A percentile compares a stretch with the other conserved stretches of the same genome.
Conservation (phyloP, 2,113 vertebrate genomes). For the Anoura caudifer region DNA sequence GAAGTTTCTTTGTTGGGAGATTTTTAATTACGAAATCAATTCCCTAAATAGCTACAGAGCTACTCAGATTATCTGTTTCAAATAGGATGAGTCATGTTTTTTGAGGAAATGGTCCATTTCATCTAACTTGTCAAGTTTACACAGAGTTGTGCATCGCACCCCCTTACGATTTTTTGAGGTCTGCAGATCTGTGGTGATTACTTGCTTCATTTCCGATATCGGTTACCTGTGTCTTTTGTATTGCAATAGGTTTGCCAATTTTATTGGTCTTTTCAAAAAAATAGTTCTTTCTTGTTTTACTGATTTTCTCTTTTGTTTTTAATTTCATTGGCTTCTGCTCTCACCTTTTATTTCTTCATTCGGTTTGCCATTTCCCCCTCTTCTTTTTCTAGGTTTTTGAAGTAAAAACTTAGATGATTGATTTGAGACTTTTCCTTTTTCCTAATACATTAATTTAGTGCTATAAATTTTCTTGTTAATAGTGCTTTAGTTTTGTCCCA, state of each 20-base stretch:
- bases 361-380: neutral
- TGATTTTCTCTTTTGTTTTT: neutral
- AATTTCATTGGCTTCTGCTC: neutral
- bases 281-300: neutral
- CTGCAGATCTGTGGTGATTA: neutral
- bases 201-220: neutral
- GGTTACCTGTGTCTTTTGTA: neutral
- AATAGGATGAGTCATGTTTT: neutral
- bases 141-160: neutral
- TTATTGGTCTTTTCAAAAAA: neutral
- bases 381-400: neutral
- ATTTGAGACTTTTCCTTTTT: neutral
- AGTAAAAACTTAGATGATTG: neutral
- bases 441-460: neutral
- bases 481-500: too few species aligned
- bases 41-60: neutral
- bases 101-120: neutral
- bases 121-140: neutral
- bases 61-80: neutral
- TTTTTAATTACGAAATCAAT: neutral
- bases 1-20: neutral
- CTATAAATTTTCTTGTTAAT: neutral
- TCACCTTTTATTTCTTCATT: neutral
- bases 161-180: neutral
- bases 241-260: neutral